Evolutionary conservation across 2,888 invertebrate genomes (phyloP).

Genomic region (Caradrina clavipalpis): DNA sequence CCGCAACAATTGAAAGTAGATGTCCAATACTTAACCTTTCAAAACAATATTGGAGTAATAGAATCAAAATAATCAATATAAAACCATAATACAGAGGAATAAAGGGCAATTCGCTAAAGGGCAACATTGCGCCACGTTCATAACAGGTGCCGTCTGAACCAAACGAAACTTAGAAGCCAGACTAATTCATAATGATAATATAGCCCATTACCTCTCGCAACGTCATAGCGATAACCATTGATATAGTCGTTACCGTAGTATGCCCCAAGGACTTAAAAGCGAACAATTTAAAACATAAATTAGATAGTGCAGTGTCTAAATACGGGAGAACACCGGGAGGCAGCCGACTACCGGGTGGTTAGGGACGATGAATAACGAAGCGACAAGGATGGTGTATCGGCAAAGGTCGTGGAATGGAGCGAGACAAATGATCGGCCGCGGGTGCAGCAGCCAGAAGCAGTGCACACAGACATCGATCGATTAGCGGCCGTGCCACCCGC

Average conservation of each 20-base stretch:
- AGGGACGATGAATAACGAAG: conserved; percentile 88
- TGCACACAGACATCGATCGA: conserved; percentile 90
- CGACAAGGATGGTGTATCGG: conserved; percentile 83
- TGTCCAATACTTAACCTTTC: conserved; percentile 76
- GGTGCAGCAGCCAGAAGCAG: conserved; percentile 82
- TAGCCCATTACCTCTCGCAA: conserved; percentile 82
- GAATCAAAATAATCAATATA: conserved; percentile 65
- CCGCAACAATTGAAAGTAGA: conserved; percentile 85
- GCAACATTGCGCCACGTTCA: conserved; percentile 76
- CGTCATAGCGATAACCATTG: conserved; percentile 84
- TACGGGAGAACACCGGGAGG: conserved; percentile 87
- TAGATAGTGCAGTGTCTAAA: conserved; percentile 90
- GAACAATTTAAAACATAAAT: conserved; percentile 89
- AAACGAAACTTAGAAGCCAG: conserved; percentile 74
- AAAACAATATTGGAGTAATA: conserved; percentile 69
- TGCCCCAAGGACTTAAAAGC: conserved; percentile 80
- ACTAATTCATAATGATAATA: conserved; percentile 87
- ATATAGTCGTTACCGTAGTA: conserved; percentile 81
- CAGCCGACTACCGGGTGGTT: conserved; percentile 87
- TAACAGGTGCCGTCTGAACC: conserved; percentile 75
- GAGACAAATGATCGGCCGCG: conserved; percentile 82
- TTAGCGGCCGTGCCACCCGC: conserved; percentile 83
- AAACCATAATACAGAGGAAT: conserved; percentile 62
- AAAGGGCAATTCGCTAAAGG: conserved; percentile 74
- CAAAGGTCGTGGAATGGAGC: conserved; percentile 73